Base-by-base conservation (phyloP, 2,888 invertebrate genomes). In the Tetanocera ferruginea region DNA sequence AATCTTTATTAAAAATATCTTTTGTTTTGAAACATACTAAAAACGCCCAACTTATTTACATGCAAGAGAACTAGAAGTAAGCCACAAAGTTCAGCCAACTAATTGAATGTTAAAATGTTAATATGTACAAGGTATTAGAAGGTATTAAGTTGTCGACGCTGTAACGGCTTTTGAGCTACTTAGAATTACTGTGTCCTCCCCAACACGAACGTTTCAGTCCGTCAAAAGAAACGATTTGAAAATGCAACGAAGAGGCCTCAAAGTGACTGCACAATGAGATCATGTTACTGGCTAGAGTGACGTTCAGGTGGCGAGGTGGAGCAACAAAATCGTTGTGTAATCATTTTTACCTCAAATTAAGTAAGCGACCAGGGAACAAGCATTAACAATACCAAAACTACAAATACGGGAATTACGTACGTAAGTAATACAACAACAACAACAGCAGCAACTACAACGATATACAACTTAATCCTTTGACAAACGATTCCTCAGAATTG, bases 401-500 rank as follows among this genome's bases (percentile, higher is more conserved):
- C 52, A 66, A 72, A 66, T 14, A 72, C 23, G 57, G 52, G 74
- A 43, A 78, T 78, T 78, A 78, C 72, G 23, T 37, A 69, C 49
- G 8, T 60, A 74, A 67, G 55, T 37, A 74, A 23, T 31, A 25
- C 28, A 70, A 52, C 62, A 49, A 34, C 62, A 64, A 25, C 43
- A 31, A 23, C 28, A 66, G 34, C 69, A 62, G 5, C 60, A 69
- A 62, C 62, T 64, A 23, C 6, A 74, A 43, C 28, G 17, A 37
- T 19, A 62, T 17, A 51, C 73, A 69, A 80, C 76, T 79, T 85
- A 85, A 85, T 85, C 85, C 85, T 84, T 86, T 83, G 85, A 84
- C 86, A 85, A 86, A 85, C 85, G 85, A 83, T 84, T 84, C 81
- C 81, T 80, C 77, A 79, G 81, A 52, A 80, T 82, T 81, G 84